These are phyloP conservation scores for Origma solitaria DNA, from an alignment of 2,113 vertebrate species.

Conservation along the genomic window DNA sequence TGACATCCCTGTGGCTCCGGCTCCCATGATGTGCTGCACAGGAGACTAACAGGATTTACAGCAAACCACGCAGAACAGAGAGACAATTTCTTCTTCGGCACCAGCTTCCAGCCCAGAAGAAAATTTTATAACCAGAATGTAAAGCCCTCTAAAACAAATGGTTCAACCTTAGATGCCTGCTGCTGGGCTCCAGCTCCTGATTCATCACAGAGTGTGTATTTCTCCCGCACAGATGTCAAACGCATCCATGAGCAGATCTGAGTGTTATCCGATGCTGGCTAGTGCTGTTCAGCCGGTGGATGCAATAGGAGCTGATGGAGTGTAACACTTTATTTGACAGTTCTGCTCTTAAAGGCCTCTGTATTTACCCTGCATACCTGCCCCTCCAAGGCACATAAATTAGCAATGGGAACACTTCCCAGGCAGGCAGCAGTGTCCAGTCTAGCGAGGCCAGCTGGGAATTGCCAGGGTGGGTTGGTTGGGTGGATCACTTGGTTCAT, in stretches of 20 bases:
- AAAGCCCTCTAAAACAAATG: constrained; percentile 64
- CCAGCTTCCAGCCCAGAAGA: constrained; percentile 62
- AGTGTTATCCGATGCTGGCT: background rate
- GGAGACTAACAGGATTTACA: constrained; percentile 33
- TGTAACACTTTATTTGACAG: constrained; percentile 65
- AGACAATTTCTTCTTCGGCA: background rate
- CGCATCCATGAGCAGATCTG: constrained; percentile 27
- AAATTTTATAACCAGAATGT: constrained; percentile 37
- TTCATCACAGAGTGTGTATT: background rate
- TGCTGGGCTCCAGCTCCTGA: background rate
- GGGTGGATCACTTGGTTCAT: background rate
- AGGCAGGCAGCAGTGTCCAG: background rate
- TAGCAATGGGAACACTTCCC: constrained; percentile 17
- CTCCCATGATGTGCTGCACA: background rate
- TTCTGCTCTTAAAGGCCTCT: constrained; percentile 48
- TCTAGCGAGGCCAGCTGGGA: background rate
- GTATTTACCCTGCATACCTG: constrained; percentile 53
- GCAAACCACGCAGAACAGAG: background rate
- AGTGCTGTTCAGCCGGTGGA: constrained; percentile 2
- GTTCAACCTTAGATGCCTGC: constrained; percentile 19
- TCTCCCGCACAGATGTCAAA: constrained; percentile 39
- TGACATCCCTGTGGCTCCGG: background rate
- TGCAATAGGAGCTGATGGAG: constrained; percentile 36
- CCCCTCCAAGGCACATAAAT: constrained; percentile 47
- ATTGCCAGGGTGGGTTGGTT: background rate